Evolutionary conservation across 1,140 invertebrate species (phyloP).

Genomic region (Scylla paramamosain): DNA sequence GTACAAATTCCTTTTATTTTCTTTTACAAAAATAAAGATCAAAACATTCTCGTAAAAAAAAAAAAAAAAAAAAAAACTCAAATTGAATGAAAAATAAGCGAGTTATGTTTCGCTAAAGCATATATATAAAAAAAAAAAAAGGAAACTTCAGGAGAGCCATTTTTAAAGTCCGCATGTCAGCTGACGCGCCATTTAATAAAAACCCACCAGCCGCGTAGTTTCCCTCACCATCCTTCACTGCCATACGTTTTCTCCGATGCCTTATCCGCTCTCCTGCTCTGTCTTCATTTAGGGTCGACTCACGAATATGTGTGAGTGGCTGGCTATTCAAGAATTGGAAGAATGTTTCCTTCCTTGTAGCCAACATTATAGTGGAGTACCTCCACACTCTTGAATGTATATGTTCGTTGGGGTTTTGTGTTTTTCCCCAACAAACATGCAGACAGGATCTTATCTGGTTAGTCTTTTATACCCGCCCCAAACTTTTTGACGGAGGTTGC

Average conservation of each 20-base stretch:
- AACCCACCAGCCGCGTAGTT: no score
- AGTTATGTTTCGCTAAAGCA: no score
- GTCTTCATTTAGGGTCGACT: background rate
- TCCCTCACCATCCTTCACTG: background rate
- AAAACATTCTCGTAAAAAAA: no score
- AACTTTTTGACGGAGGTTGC: background rate
- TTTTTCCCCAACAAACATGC: slow-evolving; percentile 22
- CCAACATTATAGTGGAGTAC: slow-evolving; percentile 11
- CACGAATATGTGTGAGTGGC: background rate
- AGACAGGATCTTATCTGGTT: background rate
- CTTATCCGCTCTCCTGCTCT: no score
- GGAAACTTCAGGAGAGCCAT: no score
- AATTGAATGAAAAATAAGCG: no score
- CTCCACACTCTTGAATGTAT: slow-evolving; percentile 38
- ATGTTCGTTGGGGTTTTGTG: slow-evolving; percentile 14
- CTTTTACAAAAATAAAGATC: no score
- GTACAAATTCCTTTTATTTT: no score
- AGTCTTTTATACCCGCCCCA: background rate
- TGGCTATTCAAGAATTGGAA: background rate
- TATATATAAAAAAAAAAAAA: no score
- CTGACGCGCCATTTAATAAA: no score
- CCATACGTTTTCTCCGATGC: background rate
- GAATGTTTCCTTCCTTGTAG: background rate
- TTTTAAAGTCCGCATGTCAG: no score
- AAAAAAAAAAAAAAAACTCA: no score